Base-by-base conservation (phyloP, 2,797 vertebrate species). In the Lacerta bilineata region DNA sequence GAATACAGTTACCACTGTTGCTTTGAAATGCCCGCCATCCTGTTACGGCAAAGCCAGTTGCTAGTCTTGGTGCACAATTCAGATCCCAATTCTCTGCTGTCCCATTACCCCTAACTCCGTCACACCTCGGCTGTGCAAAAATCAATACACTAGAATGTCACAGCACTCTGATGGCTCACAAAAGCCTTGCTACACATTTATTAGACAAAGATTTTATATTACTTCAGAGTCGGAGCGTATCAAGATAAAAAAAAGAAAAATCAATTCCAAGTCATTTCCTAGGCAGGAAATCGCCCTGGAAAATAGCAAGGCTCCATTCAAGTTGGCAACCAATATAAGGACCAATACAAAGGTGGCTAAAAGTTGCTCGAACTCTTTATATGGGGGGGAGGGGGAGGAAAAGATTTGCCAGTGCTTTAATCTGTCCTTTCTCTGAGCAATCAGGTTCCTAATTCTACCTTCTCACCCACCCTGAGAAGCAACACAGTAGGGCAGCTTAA, bases 101-200 rank as follows among this genome's bases (percentile, higher is more conserved):
- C 90, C 94, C 15, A 55, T 97, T 96, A 97, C 95, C 94, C 94
- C 93, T 91, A 93, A 96, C 95, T 94, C 91, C 87, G 94, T 96
- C 95, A 96, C 94, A 95, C 93, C 94, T 95, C 93, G 95, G 94
- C 95, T 95, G 87, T 25, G 20, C 91, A 93, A 94, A 81, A 97
- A 97, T 97, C 97, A 96, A 97, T 97, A 94, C 59, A 36, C 90
- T 92, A 93, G 93, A 96, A 96, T 96, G 95, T 94, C 97, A 96
- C 93, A 92, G 94, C 95, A 94, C 97, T 95, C 96, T 95, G 95
- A 95, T 95, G 96, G 91, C 94, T 94, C 94, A 97, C 96, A 61
- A 96, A 96, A 96, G 91, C 71, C 87, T 91, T 83, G 84, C 36
- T 90, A 91, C 85, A 86, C 86, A 94, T 94, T 94, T 94, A 93